Base-by-base conservation (phyloP, 2,797 vertebrate genomes). In the Xyrichtys novacula region DNA sequence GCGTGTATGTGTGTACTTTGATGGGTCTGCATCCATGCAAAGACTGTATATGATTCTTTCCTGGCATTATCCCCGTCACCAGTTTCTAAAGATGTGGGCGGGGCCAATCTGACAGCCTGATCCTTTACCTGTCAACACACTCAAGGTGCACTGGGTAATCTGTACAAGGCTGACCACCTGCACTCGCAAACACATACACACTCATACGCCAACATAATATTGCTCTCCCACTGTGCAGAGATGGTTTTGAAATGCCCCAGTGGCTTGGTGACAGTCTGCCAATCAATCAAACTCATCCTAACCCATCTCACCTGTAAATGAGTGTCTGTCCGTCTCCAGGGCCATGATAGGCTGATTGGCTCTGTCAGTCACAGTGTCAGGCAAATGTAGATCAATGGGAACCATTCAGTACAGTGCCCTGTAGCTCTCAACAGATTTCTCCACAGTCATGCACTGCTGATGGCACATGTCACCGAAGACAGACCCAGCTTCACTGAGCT, bases 341-440 rank as follows among this genome's bases (percentile, higher is more conserved):
- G 89, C 88, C 83, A 40, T 64, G 85, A 92, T 92, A 89, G 90
- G 87, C 88, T 90, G 89, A 93, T 89, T 87, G 90, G 84, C 88
- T 88, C 89, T 72, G 89, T 90, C 92, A 92, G 85, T 92, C 89
- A 88, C 83, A 74, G 85, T 87, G 89, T 90, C 89, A 87, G 85
- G 85, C 79, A 80, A 83, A 85, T 88, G 89, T 80, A 91, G 90
- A 90, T 92, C 91, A 89, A 91, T 90, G 80, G 87, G 70, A 84
- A 73, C 59, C 80, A 68, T 84, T 85, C 76, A 85, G 76, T 75
- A 65, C 75, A 61, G 78, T 52, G 76, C 76, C 78, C 78, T 54
- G 61, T 77, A 83, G 87, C 85, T 83, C 87, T 83, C 58, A 80
- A 75, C 85, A 69, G 74, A 88, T 81, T 84, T 74, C 89, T 84